Base-by-base conservation (phyloP, 2,888 invertebrate genomes). In the Hemithea aestivaria region DNA sequence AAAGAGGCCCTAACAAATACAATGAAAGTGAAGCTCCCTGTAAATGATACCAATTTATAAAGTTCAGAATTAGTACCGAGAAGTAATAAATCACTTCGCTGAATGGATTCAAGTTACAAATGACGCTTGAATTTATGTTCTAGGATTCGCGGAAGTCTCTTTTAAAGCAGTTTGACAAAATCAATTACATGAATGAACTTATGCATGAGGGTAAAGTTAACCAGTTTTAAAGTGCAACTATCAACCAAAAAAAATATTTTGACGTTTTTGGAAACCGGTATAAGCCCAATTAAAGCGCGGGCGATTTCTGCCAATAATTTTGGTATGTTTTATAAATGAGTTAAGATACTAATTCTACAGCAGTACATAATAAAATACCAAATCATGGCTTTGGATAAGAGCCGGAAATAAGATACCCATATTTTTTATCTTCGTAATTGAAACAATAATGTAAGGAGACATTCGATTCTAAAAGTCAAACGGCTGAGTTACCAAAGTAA, bases 401-500 rank as follows among this genome's bases (percentile, higher is more conserved):
- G 11, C 6, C 11, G 10, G 4, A 11, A 26, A 4, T 7, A 26
- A 7, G 6, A 3, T 26, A 10, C 6, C 1, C 32, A 27, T 12
- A 37, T 24, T 30, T 37, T n/a, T 32, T 36, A 45, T 23, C 20
- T 21, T 20, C n/a, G 27, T 32, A 35, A 35, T 40, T 28, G 11
- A 40, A 16, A 31, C 27, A 28, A 32, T 32, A 24, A 32, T 25
- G 35, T 28, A 20, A 10, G 11, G 25, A 27, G 20, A 42, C 31
- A 30, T 24, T 9, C 10, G 37, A 42, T 44, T 42, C 47, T 26
- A 51, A 49, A 51, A 51, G 42, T 45, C 46, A 51, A 54, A 46
- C 35, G 35, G 45, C 29, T 35, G 46, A 34, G 31, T 32, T 33
- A 8, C 28, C 28, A 28, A 42, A 36, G 33, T 37, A 33, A 36